phyloP scores from a whole-genome alignment of 2,888 invertebrate species.

The Malthinus flaveolus region DNA sequence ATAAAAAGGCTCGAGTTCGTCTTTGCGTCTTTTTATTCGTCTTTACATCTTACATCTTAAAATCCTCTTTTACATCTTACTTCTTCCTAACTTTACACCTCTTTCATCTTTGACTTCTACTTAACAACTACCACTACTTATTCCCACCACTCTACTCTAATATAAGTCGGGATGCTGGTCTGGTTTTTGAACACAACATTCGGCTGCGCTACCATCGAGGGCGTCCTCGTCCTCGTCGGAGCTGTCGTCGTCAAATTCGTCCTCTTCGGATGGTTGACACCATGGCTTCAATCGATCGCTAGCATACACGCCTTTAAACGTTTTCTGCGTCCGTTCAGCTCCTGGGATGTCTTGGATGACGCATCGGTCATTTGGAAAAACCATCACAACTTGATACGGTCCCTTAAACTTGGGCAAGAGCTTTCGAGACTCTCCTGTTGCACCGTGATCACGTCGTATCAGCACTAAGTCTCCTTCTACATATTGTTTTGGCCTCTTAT shows the following conservation, averaged over 20 bases:
- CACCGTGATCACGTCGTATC: neutral
- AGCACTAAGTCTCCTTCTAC: conserved; percentile 1
- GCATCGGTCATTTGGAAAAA: neutral
- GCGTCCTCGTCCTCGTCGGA: neutral
- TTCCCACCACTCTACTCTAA: no score
- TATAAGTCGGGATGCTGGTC: no score
- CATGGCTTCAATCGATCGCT: neutral
- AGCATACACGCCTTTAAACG: neutral
- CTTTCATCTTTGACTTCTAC: no score
- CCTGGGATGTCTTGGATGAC: neutral
- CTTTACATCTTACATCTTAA: no score
- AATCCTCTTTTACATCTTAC: no score
- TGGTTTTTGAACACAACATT: neutral
- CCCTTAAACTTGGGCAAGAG: conserved; percentile 5
- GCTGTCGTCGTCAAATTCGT: neutral
- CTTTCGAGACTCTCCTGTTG: conserved; percentile 9
- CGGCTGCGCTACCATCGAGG: neutral
- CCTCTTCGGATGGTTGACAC: neutral
- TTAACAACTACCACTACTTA: neutral
- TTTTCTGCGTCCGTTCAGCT: neutral
- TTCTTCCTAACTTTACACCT: no score
- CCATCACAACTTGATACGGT: neutral
- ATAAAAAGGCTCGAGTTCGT: no score
- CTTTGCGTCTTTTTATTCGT: no score
- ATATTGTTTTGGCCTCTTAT: neutral